Evolutionary conservation across 2,888 invertebrate species (phyloP), one percentile per base, ranked within the genome.

Genomic region (Microctonus brassicae): DNA sequence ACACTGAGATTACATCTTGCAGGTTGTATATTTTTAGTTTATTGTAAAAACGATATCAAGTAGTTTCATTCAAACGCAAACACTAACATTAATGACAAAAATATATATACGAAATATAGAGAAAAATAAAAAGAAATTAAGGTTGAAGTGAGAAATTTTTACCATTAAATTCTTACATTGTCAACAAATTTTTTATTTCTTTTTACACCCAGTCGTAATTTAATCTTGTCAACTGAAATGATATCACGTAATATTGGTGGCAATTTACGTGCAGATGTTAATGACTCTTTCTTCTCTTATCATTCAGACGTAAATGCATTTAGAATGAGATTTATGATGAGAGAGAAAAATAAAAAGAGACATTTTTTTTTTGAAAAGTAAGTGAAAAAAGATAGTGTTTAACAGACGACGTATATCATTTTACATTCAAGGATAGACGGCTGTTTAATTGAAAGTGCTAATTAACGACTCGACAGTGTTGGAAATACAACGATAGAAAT

Each of bases 401-500:
- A 34, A 58, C 58, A 33, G 26, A 17, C 33, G 33, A 47, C n/a
- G 20, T 34, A 34, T 34, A 34, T 58, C 34, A 58, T 58, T 58
- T 20, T 34, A 34, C 58, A 34, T 29, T 58, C 34, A 58, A 58
- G 33, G 58, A 58, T 34, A 33, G 17, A 58, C 13, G 33, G 26
- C 47, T 67, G 33, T 26, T 60, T 67, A 67, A 67, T 67, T 67
- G 67, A 67, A 66, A 67, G 58, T 39, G 67, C 58, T 63, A 63
- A 63, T 63, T 47, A 63, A 47, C 29, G 63, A 22, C 11, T 47
- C 13, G 58, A 17, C 58, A 20, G 33, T 33, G 58, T 58, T 58
- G n/a, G 58, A 58, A 47, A 17, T 58, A 11, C 36, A 61, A 34
- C 5, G 11, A 61, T 22, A 34, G 34, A 39, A 22, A 5, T 11